Evolutionary conservation across 2,797 vertebrate species (phyloP).

Genomic region (Chelidonichthys spinosus): DNA sequence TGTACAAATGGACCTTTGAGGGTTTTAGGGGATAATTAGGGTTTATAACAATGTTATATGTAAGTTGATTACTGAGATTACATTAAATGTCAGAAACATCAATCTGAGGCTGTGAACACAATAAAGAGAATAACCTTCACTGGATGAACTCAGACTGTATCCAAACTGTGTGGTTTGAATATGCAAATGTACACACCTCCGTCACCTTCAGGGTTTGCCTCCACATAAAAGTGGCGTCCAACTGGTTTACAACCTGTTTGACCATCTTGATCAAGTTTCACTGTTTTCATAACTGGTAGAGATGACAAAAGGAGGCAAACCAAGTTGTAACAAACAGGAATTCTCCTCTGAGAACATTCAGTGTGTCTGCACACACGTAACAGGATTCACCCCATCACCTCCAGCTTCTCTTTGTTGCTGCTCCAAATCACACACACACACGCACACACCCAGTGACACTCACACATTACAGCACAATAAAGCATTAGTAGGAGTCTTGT

Average conservation of each 20-base stretch:
- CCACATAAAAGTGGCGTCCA: background rate
- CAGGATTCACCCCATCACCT: constrained; percentile 45
- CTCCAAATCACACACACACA: constrained; percentile 17
- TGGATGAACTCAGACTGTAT: background rate
- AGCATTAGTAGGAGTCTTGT: constrained; percentile 66
- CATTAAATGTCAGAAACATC: background rate
- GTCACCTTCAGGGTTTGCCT: background rate
- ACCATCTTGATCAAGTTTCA: background rate
- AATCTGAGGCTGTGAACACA: background rate
- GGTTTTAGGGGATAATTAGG: background rate
- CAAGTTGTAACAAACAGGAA: constrained; percentile 19
- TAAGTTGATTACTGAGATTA: background rate
- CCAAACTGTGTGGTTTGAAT: background rate
- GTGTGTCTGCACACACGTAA: constrained; percentile 40
- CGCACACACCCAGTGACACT: constrained; percentile 11
- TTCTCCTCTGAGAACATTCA: constrained; percentile 17
- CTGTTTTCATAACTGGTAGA: constrained; percentile 1
- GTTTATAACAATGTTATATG: background rate
- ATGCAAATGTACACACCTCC: background rate
- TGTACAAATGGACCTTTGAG: too few species aligned
- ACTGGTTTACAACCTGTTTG: background rate
- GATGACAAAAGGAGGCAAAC: constrained; percentile 14
- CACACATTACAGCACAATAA: constrained; percentile 46
- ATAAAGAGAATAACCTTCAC: background rate
- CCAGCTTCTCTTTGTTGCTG: constrained; percentile 37